Conservation (phyloP, 2,113 vertebrate genomes). For the Aphyosemion australe region DNA sequence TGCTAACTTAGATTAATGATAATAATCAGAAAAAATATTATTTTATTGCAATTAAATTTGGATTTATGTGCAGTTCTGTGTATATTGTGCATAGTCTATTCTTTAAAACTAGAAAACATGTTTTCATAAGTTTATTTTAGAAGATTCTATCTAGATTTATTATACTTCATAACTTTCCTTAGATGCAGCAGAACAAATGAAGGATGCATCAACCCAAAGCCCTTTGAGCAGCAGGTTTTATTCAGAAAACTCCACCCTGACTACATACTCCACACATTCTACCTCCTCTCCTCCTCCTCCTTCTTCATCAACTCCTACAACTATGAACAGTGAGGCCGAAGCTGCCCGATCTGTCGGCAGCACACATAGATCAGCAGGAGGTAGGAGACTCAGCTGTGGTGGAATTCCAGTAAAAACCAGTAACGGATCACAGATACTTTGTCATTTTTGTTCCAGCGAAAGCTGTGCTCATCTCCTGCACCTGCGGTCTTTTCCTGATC, state of each 20-base stretch:
- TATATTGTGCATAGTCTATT: too few relatives aligned
- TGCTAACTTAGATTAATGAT: too few relatives aligned
- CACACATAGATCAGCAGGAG: conserved; percentile 37
- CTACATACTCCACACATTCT: not conserved
- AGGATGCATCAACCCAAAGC: conserved; percentile 32
- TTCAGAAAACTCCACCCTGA: not conserved
- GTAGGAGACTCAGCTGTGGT: conserved; percentile 35
- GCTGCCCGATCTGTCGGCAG: conserved; percentile 19
- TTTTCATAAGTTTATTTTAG: too few relatives aligned
- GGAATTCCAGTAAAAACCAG: too few relatives aligned
- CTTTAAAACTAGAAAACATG: not conserved
- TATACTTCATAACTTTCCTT: too few relatives aligned
- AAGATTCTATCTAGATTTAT: too few relatives aligned
- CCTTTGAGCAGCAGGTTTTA: conserved; percentile 10
- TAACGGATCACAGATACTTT: too few relatives aligned
- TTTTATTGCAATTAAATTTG: too few relatives aligned
- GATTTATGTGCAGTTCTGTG: not conserved
- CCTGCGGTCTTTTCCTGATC: conserved; percentile 77
- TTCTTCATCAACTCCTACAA: conserved; percentile 1
- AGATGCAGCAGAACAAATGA: conserved; percentile 54
- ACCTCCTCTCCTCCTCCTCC: conserved; percentile 9
- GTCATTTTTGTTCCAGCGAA: conserved; percentile 58
- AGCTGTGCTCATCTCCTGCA: conserved; percentile 80
- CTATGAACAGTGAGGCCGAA: conserved; percentile 1
- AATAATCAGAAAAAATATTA: too few relatives aligned